Base-by-base conservation (phyloP, 2,888 invertebrate genomes). In the Mimumesa dahlbomi region DNA sequence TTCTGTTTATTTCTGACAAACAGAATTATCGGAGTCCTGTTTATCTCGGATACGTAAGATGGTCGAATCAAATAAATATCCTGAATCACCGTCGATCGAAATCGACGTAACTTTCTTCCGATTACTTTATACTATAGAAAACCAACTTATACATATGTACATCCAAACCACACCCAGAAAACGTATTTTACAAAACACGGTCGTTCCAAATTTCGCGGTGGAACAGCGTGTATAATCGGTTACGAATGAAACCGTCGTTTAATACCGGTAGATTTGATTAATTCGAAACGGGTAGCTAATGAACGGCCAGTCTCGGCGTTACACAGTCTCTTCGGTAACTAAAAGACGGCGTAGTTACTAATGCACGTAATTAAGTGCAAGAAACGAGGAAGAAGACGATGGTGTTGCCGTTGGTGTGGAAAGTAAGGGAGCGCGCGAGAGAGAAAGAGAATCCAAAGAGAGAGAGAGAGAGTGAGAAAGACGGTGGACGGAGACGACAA, bases 291-390 rank as follows among this genome's bases (percentile, higher is more conserved):
- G 14, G 34, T 29, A 46, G n/a, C 18, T 48, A 67, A 62, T 53
- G 43, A 43, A 40, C 29, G 40, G 56, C 45, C 42, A 18, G 54
- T 22, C 42, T 65, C 65, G n/a, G 42, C 59, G 48, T 54, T 48
- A 34, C 58, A 25, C 14, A 40, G 34, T 56, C 18, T 56, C 22
- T 19, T 21, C 46, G 50, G 50, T 65, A 48, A 53, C 45, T 62
- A 59, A 57, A 68, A 72, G 64, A 57, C 59, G 63, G 25, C 22
- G 38, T 43, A 19, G 53, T 59, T 62, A 65, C 50, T 65, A 62
- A 75, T 48, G 72, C 72, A 62, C 62, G 73, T 61, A 76, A 75
- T 75, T 76, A 72, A 76, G 62, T 31, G 71, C 62, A 56, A 68
- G 68, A 73, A 54, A 74, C 65, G 36, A 42, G 65, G 25, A 38